Conservation (phyloP, 2,797 vertebrate species). For the Anabas testudineus region DNA sequence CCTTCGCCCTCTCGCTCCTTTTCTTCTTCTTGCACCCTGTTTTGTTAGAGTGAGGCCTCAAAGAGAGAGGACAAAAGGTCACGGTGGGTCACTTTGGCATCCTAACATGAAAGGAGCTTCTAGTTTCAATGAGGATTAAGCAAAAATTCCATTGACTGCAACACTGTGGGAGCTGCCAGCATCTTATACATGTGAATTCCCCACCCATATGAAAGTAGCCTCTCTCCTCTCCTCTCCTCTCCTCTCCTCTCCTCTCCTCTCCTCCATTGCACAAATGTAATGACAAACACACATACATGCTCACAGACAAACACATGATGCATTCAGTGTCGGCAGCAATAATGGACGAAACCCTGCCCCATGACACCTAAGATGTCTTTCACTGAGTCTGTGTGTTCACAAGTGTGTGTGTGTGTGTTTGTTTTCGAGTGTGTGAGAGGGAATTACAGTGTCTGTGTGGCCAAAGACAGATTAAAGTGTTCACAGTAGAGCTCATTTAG, state of each 20-base stretch:
- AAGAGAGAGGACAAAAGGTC: conserved; percentile 87
- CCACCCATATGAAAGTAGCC: conserved; percentile 56
- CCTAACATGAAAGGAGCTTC: conserved; percentile 84
- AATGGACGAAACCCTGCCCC: conserved; percentile 76
- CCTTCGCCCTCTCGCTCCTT: conserved; percentile 46
- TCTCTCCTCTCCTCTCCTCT: conserved; percentile 19
- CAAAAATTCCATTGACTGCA: conserved; percentile 83
- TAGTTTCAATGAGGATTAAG: conserved; percentile 87
- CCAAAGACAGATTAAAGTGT: conserved; percentile 72
- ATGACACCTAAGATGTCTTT: conserved; percentile 72
- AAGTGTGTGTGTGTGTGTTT: conserved; percentile 48
- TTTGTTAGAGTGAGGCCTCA: conserved; percentile 83
- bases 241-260: conserved; percentile 7
- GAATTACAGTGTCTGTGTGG: conserved; percentile 75
- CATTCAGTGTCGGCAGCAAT: conserved; percentile 76
- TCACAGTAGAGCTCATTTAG: conserved; percentile 72
- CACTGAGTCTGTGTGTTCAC: conserved; percentile 47
- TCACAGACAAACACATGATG: conserved; percentile 67
- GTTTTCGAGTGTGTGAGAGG: conserved; percentile 63
- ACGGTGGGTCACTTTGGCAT: conserved; percentile 83
- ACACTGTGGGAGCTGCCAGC: conserved; percentile 78
- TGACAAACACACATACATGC: conserved; percentile 32
- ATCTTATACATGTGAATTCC: conserved; percentile 78
- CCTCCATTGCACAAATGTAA: conserved; percentile 13
- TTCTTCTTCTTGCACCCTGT: conserved; percentile 74